Base-by-base conservation (phyloP, 2,113 vertebrate genomes). In the Pseudolaguvia tuberculata region DNA sequence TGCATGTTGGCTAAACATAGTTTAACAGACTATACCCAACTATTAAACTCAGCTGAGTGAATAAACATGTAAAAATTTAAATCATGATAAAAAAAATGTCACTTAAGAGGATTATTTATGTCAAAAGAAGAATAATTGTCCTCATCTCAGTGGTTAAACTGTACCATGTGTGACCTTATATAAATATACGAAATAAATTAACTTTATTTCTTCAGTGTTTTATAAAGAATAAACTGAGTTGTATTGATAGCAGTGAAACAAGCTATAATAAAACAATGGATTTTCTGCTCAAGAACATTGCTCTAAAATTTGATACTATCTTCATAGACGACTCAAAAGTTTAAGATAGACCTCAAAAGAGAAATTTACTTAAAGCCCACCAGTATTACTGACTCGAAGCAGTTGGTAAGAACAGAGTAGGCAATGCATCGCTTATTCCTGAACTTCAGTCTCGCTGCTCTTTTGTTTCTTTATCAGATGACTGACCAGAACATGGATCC, bases 121-220 rank as follows among this genome's bases (percentile, higher is more conserved):
- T 78, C 35, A 31, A 50, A 61, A 63, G 53, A 59, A 72, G 29
- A 29, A 52, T 52, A 67, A 45, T 55, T 27, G 35, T 61, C 27
- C 17, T 45, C 27, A 50, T 69, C 35, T 72, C 68, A 78, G 56
- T 48, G 78, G 76, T 80, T 75, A 78, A 82, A 83, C 67, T 57
- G 53, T 77, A 79, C 76, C 59, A 59, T 70, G 62, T 82, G 72
- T 77, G 68, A 70, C 73, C 73, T 78, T 80, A 78, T 83, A 82
- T 85, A 85, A 81, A 83, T 85, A 85, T 57, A 82, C 75, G 59
- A 79, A 85, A 83, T 85, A 83, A 85, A 85, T 83, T 83, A 83
- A 83, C 82, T 79, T 77, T 62, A 78, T 79, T 80, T 45, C 42
- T 18, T 27, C n/a, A 47, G 39, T 62, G 31, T 61, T 71, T 50